Percentiles rank a stretch among this genome's conserved stretches.
phyloP scores from a whole-genome alignment of 2,888 invertebrate species.

The Chymomyza procnemis region DNA sequence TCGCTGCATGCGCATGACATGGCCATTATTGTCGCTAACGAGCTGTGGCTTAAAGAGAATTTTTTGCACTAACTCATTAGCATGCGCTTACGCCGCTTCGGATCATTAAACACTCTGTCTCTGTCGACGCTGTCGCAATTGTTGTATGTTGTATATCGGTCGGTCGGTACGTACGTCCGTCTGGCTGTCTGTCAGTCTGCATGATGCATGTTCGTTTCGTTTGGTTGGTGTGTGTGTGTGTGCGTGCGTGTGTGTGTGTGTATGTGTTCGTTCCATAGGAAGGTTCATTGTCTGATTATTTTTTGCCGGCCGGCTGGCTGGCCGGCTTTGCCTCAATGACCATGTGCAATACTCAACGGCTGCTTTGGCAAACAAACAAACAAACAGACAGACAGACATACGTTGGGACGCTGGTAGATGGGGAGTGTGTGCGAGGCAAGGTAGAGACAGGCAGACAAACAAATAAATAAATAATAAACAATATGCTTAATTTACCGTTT shows the following conservation, averaged over 20 bases:
- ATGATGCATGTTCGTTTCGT: neutral
- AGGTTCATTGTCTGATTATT: neutral
- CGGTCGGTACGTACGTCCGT: neutral
- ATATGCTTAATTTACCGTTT: constrained; percentile 17
- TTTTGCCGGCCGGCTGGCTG: neutral
- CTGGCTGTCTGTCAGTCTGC: neutral
- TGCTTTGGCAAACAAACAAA: constrained; percentile 26
- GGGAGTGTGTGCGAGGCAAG: neutral
- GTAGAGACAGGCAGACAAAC: constrained; percentile 12
- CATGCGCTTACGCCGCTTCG: neutral
- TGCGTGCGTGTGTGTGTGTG: no score
- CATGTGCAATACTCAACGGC: constrained; percentile 16
- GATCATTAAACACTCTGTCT: neutral
- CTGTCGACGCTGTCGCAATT: neutral
- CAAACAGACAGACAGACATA: constrained; percentile 2
- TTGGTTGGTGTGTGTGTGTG: no score
- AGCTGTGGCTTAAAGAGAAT: neutral
- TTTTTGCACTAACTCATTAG: neutral
- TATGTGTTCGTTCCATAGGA: neutral
- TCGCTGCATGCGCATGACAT: neutral
- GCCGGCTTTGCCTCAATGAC: constrained; percentile 17
- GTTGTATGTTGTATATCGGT: no score
- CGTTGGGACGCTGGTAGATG: neutral
- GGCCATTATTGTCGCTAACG: neutral
- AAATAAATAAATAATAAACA: constrained; percentile 6